Conservation (phyloP, 2,888 invertebrate species). For the Ceratothoa steindachneri region DNA sequence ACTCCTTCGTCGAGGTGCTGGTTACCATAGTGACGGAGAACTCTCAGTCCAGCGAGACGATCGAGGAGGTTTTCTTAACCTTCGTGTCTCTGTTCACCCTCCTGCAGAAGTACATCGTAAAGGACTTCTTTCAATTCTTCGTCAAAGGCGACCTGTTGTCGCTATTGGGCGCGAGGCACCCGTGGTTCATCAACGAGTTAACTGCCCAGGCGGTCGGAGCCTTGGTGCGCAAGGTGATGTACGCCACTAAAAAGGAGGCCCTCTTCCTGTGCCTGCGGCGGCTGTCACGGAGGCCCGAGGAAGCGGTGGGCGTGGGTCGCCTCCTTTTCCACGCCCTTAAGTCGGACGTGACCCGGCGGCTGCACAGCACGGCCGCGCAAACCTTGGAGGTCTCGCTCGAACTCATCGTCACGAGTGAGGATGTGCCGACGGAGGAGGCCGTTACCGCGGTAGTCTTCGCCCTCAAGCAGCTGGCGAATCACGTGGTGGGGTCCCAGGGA, state of each 20-base stretch:
- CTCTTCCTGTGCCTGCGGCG: conserved; percentile 20
- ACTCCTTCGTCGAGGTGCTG: conserved; percentile 24
- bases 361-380: conserved; percentile 29
- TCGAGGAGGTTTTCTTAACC: conserved; percentile 37
- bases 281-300: conserved; percentile 16
- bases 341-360: conserved; percentile 29
- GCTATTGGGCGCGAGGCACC: conserved; percentile 16
- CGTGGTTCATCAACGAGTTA: conserved; percentile 44
- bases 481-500: not conserved
- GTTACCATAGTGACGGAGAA: not conserved
- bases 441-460: not conserved
- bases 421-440: not conserved
- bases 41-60: not conserved
- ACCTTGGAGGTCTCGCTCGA: conserved; percentile 18
- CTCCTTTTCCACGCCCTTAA: conserved; percentile 30
- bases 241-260: conserved; percentile 21
- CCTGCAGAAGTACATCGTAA: conserved; percentile 21
- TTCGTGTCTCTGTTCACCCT: conserved; percentile 30
- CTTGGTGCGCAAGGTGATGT: conserved; percentile 28
- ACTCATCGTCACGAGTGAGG: conserved; percentile 16
- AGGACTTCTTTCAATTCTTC: conserved; percentile 29
- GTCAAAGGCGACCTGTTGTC: conserved; percentile 20
- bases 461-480: not conserved
- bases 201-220: conserved; percentile 33
- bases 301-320: conserved; percentile 29